Base-by-base conservation (phyloP, 2,797 vertebrate genomes). In the Bradypodion pumilum region DNA sequence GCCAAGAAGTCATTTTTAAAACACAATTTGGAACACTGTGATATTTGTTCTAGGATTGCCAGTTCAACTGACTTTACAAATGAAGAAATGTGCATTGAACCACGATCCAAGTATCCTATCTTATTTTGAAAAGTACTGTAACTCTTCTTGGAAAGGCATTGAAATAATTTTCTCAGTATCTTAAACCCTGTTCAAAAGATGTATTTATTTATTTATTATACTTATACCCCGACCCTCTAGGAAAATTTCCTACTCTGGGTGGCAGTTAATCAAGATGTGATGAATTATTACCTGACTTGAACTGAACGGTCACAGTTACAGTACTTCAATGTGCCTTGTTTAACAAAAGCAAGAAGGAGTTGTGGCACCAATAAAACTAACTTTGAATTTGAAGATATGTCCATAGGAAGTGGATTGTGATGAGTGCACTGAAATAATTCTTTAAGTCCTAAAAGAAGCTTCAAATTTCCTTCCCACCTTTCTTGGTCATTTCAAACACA, bases 1-100 rank as follows among this genome's bases (percentile, higher is more conserved):
- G 35, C 37, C 75, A 83, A 93, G 78, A 90, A 94, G 93, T 91
- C 74, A 52, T 84, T 86, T 85, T 87, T 23, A 62, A 74, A 80
- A 85, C 69, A 44, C 63, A 66, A 44, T 78, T 66, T 68, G 49
- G 46, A 37, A 69, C 6, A 40, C 19, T 80, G 19, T 40, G 12
- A 42, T 59, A 46, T 44, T 72, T 60, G n/a, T 81, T 60, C 25
- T 35, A 78, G 56, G 42, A 78, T 32, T 77, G 74, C 60, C 81
- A 85, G 42, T 35, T 56, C 44, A 5, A 65, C 12, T 25, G 21
- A 13, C 23, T 23, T 25, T 65, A 27, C 59, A 84, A 72, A 78
- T 46, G 15, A 75, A 84, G 40, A 37, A 37, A 44, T 63, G n/a
- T 72, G 40, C 84, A 40, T 44, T 75, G 23, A 52, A 59, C 40